Conservation (phyloP, 2,888 invertebrate species). For the Cataglyphis cursor region DNA sequence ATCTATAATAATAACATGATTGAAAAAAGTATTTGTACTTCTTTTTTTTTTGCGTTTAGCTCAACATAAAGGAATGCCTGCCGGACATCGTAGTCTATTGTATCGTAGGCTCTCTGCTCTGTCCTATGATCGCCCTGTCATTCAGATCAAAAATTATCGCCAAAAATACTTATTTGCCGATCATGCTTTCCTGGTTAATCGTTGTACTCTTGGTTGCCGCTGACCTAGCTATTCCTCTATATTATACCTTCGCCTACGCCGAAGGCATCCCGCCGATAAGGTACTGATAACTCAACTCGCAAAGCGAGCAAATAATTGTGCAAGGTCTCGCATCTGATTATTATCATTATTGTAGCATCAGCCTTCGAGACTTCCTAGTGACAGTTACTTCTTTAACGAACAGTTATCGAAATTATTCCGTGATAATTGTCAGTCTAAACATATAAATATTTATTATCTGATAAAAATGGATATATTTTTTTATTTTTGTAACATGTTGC, state of each 20-base stretch:
- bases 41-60: constrained; percentile 74
- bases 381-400: constrained; percentile 37
- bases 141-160: constrained; percentile 87
- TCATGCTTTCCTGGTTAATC: constrained; percentile 85
- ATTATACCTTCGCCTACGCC: constrained; percentile 87
- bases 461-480: constrained; percentile 18
- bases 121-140: constrained; percentile 87
- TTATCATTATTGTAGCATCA: constrained; percentile 59
- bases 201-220: constrained; percentile 86
- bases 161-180: constrained; percentile 83
- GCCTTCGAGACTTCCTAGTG: constrained; percentile 38
- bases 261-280: constrained; percentile 81
- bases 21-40: not conserved
- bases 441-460: constrained; percentile 38
- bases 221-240: constrained; percentile 91
- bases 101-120: constrained; percentile 85
- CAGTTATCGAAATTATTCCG: constrained; percentile 55
- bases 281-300: constrained; percentile 70
- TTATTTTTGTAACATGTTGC: not conserved
- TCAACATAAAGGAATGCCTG: constrained; percentile 80
- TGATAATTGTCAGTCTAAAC: constrained; percentile 16
- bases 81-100: constrained; percentile 87
- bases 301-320: constrained; percentile 59
- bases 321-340: constrained; percentile 71
- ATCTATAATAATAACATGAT: not conserved